A percentile compares a stretch with the other conserved stretches of the same genome.
Evolutionary conservation across 2,888 invertebrate genomes (phyloP).

Genomic region (Sclerodermus sp.): DNA sequence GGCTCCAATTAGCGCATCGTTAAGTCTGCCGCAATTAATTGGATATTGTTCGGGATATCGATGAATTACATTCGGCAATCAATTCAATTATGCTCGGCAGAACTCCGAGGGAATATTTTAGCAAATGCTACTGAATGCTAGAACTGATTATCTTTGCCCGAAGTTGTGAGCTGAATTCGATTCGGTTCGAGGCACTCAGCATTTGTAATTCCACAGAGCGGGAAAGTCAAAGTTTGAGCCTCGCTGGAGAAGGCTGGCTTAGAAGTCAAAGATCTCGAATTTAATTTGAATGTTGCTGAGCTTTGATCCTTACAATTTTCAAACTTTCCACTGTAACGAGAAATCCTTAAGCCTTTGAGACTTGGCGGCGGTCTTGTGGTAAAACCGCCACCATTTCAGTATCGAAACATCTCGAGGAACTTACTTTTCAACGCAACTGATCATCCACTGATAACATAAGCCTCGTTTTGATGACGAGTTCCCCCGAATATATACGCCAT

Average conservation of each 20-base stretch:
- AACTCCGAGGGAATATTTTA: not conserved
- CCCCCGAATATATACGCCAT: too few species aligned
- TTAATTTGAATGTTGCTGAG: constrained; percentile 19
- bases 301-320: constrained; percentile 9
- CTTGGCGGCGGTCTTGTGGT: not conserved
- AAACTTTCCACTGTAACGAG: constrained; percentile 3
- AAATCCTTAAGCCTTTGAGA: not conserved
- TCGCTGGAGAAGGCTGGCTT: constrained; percentile 8
- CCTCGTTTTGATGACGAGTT: too few species aligned
- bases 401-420: too few species aligned
- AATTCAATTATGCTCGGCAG: not conserved
- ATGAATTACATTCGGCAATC: not conserved
- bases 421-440: too few species aligned
- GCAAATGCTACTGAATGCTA: not conserved
- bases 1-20: too few species aligned
- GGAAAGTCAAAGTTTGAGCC: constrained; percentile 13
- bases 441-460: too few species aligned
- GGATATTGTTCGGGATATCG: too few species aligned
- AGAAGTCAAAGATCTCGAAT: constrained; percentile 28
- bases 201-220: constrained; percentile 22
- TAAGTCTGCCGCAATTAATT: too few species aligned
- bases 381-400: constrained; percentile 6
- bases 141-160: not conserved
- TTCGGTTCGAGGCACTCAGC: constrained; percentile 11
- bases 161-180: constrained; percentile 11